Evolutionary conservation across 2,797 vertebrate genomes (phyloP).

Genomic region (Mus spretus): DNA sequence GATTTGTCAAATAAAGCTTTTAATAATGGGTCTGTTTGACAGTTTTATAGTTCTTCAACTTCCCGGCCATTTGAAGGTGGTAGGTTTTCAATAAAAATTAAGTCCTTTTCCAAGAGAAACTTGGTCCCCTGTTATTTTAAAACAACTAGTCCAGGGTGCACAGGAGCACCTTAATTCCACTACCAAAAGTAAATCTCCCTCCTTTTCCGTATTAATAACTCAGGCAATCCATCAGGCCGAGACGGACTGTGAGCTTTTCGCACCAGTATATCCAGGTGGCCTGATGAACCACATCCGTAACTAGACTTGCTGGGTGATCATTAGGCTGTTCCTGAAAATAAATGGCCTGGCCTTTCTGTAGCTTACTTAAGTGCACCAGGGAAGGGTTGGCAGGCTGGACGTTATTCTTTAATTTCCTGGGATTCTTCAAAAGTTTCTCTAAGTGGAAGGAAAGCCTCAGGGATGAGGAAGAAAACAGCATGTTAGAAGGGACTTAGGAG

Average conservation of each 20-base stretch:
- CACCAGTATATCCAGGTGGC: conserved; percentile 89
- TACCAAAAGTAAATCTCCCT: conserved; percentile 90
- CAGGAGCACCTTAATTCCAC: conserved; percentile 90
- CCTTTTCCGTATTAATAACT: conserved; percentile 92
- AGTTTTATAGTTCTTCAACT: conserved; percentile 91
- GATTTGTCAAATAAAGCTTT: conserved; percentile 91
- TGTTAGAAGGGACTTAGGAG: background rate
- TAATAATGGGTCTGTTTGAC: conserved; percentile 91
- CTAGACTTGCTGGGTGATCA: conserved; percentile 91
- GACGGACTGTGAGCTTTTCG: conserved; percentile 87
- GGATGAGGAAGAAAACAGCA: background rate
- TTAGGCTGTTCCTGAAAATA: conserved; percentile 91
- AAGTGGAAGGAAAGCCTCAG: conserved; percentile 63
- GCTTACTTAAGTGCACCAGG: conserved; percentile 88
- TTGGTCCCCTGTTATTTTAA: conserved; percentile 89
- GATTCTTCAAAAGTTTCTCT: conserved; percentile 81
- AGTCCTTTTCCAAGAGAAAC: conserved; percentile 89
- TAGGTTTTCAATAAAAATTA: conserved; percentile 92
- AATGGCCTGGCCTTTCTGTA: conserved; percentile 88
- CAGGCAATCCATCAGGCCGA: conserved; percentile 90
- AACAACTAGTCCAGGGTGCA: conserved; percentile 87
- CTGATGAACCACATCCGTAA: conserved; percentile 92
- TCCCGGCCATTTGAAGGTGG: conserved; percentile 89
- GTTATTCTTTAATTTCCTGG: conserved; percentile 88
- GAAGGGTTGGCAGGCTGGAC: conserved; percentile 87